Conservation (phyloP, 2,797 vertebrate genomes). For the Perodicticus potto region DNA sequence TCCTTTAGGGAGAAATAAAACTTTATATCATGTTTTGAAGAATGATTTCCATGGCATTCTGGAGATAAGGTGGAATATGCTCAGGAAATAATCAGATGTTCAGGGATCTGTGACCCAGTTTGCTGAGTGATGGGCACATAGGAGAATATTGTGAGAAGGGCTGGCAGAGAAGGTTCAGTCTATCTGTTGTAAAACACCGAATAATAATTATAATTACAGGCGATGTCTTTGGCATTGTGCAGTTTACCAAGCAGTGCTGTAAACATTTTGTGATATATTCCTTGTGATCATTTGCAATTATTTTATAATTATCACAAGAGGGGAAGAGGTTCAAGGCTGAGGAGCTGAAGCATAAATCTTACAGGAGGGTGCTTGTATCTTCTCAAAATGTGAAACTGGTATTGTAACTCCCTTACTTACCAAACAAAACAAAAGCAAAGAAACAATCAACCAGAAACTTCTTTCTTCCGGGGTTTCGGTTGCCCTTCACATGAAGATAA, state of each 20-base stretch:
- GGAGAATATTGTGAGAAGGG: neutral
- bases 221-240: neutral
- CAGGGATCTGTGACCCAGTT: neutral
- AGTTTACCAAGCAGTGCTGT: neutral
- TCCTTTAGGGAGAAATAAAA: neutral
- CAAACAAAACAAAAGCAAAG: neutral
- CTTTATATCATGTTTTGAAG: neutral
- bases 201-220: neutral
- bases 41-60: neutral
- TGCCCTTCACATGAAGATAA: neutral
- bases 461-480: neutral
- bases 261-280: neutral
- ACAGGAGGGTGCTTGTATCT: neutral
- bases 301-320: neutral
- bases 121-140: neutral
- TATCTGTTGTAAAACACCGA: neutral
- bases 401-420: neutral
- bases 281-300: neutral
- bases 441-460: neutral
- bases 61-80: neutral
- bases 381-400: neutral
- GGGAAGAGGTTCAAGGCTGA: neutral
- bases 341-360: constrained; percentile 12
- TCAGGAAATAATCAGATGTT: neutral
- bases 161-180: neutral